Base-by-base conservation (phyloP, 2,797 vertebrate species). In the Alfaro cultratus region DNA sequence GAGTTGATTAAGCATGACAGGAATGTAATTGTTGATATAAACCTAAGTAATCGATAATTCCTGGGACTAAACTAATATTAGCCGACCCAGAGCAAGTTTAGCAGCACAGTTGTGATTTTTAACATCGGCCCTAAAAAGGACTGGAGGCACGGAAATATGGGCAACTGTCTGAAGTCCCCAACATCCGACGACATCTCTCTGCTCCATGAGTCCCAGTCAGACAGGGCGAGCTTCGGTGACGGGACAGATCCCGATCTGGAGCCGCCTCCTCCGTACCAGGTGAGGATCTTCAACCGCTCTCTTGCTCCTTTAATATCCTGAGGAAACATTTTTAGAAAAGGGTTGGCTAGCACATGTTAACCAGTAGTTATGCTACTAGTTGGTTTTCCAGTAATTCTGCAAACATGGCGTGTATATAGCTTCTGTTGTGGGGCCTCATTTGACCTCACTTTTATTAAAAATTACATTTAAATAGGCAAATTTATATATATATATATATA, bases 181-280 rank as follows among this genome's bases (percentile, higher is more conserved):
- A 98, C 97, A 78, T 97, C 97, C 74, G 98, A 99, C 93, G 97
- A 99, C 94, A 98, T 99, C 82, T 98, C 98, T 79, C 94, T 99
- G 91, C 97, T 99, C 11, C 97, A 98, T 64, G 98, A 99, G 87
- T 97, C 97, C 68, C 97, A 98, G 95, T 98, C 98, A 51, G 97
- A 99, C 93, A 92, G 97, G 88, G 97, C 96, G 73, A 99, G 97
- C 92, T 97, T 97, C 83, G 97, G 96, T 51, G 98, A 98, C 74
- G 97, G 97, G 79, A 93, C 96, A 34, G 97, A 99, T 83, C 96
- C 90, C 0, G 97, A 98, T 87, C 94, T 97, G 92, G 98, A 98
- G 95, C 97, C 98, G 12, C 98, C 98, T 93, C 97, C 98, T 76
- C 98, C 98, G 70, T 99, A 98, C 94, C 97, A 98, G 97, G 97